Conservation (phyloP, 2,888 invertebrate species). For the Campoplex nolae region DNA sequence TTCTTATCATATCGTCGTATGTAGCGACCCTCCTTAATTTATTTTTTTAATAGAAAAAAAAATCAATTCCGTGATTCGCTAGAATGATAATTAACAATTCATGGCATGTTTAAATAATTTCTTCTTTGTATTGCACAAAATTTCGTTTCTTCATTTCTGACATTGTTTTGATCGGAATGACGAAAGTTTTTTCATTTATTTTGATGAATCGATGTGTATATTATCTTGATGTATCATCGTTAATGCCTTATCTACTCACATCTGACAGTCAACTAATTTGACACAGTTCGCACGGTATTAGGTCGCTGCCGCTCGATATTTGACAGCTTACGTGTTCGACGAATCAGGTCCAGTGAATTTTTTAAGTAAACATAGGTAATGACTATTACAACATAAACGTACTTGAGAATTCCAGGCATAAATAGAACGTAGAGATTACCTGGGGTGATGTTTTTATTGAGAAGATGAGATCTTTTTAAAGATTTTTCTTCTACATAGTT, state of each 20-base stretch:
- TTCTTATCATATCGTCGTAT: too few relatives aligned
- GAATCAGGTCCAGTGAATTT: background rate
- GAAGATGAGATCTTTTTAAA: too few relatives aligned
- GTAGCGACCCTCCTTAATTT: too few relatives aligned
- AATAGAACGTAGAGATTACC: conserved; percentile 12
- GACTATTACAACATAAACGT: background rate
- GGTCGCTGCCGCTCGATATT: background rate
- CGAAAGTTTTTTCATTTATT: background rate
- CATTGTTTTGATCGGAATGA: background rate
- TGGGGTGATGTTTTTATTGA: background rate
- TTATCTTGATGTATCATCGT: background rate
- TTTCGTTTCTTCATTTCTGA: background rate
- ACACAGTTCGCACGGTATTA: conserved; percentile 11
- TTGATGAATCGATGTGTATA: background rate
- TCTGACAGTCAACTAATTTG: background rate
- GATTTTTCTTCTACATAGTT: too few relatives aligned
- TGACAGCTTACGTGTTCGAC: background rate
- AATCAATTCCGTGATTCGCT: too few relatives aligned
- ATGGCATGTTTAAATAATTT: background rate
- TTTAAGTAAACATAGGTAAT: background rate
- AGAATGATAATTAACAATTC: background rate
- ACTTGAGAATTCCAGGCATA: background rate
- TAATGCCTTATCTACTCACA: background rate
- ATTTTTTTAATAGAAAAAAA: too few relatives aligned
- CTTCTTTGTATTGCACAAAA: background rate